phyloP scores from a whole-genome alignment of 35 echinoderm and acorn worm species.

The Stichopus chloronotus region DNA sequence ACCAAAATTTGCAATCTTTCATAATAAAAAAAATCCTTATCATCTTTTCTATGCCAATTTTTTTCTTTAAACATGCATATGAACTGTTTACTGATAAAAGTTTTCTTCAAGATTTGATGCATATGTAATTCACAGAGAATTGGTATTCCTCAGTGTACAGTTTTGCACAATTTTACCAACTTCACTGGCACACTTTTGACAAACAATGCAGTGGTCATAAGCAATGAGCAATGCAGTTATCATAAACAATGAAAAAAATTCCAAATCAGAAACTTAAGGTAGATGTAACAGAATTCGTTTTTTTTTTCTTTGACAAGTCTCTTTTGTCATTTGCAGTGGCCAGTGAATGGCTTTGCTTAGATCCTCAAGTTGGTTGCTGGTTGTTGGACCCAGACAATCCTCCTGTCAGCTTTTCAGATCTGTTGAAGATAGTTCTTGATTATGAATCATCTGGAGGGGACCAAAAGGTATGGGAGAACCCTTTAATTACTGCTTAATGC shows the following conservation, averaged over 20 bases:
- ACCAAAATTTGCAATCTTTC: too few species aligned
- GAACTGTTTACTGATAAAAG: too few species aligned
- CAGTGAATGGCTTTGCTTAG: constrained; percentile 65
- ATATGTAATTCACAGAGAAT: too few species aligned
- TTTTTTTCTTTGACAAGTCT: not conserved
- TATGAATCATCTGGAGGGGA: not conserved
- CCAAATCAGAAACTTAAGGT: not conserved
- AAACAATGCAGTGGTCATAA: not conserved
- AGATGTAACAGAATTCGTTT: not conserved
- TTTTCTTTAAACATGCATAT: too few species aligned
- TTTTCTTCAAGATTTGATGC: too few species aligned
- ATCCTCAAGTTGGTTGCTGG: constrained; percentile 85
- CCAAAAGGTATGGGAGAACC: not conserved
- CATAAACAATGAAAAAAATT: not conserved
- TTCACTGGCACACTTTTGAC: not conserved
- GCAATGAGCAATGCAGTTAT: not conserved
- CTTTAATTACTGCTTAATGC: not conserved
- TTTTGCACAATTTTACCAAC: not conserved
- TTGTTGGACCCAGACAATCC: constrained; percentile 84
- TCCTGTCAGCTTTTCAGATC: constrained; percentile 73
- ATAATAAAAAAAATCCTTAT: too few species aligned
- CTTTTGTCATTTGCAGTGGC: constrained; percentile 52
- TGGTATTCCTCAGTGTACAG: not conserved
- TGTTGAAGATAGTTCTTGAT: constrained; percentile 37
- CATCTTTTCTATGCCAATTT: too few species aligned